Evolutionary conservation across 2,113 vertebrate genomes (phyloP), one percentile per base, ranked within the genome.

Genomic region (Lophotis ruficrista): DNA sequence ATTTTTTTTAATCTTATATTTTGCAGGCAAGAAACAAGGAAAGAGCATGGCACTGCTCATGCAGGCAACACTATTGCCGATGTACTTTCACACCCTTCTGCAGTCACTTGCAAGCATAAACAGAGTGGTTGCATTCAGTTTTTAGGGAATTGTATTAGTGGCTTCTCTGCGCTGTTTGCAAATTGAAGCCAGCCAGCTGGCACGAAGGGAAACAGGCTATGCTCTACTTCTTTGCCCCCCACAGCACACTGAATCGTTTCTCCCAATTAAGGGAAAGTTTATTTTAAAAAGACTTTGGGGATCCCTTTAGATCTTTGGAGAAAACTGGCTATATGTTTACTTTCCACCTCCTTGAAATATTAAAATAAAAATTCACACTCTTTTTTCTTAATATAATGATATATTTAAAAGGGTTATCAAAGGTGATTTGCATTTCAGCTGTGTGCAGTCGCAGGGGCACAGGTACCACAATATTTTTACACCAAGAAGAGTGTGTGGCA

Each of bases 191-290:
- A 68, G 80, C 85, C 84, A 86, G 76, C 87, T 89, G 76, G 76
- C 84, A 75, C 22, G 1, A 38, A 82, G 25, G 51, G 76, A 86
- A 89, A 41, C 37, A 57, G 30, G 37, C 90, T 61, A n/a, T 57
- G 90, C 88, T 96, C 83, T 77, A 64, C 57, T 83, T 89, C 71
- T 70, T 85, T 89, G 76, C 48, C 80, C 75, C 61, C 31, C 56
- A 79, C 61, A 37, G 71, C 56, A 78, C 71, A 61, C 83, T 88
- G 90, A 90, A 81, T 81, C 37, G 38, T 80, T 94, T 90, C 57
- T 90, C 83, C 87, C 78, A 94, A 38, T 78, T 91, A 93, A 93
- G 87, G 80, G 71, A 82, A 96, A 91, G 82, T 82, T 91, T 87
- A 48, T 85, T 91, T 86, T 57, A 91, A 70, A 82, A 86, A 51